A percentile compares a stretch with the other conserved stretches of the same genome.
phyloP scores from a whole-genome alignment of 2,797 vertebrate genomes.

The Crenichthys baileyi region DNA sequence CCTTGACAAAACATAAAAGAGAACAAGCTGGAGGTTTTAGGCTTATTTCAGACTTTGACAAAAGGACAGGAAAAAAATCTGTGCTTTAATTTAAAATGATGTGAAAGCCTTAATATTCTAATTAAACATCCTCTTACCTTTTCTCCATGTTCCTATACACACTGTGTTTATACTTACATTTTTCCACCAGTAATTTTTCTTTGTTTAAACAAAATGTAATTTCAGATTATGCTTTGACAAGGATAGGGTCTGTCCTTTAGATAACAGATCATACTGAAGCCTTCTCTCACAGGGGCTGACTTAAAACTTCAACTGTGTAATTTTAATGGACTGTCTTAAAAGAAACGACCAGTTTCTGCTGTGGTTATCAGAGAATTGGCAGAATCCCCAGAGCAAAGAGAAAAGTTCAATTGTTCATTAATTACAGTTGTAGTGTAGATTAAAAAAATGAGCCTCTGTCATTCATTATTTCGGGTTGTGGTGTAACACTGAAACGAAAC shows the following conservation, averaged over 20 bases:
- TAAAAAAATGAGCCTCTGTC: slow-evolving; percentile 24
- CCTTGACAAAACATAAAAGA: slow-evolving; percentile 35
- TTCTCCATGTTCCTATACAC: too few relatives aligned
- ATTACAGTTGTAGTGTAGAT: slow-evolving; percentile 32
- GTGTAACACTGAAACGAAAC: slow-evolving; percentile 1
- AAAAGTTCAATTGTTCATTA: slow-evolving; percentile 31
- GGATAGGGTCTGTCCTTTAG: slow-evolving; percentile 16
- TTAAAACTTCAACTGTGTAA: slow-evolving; percentile 43
- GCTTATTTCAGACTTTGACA: slow-evolving; percentile 10
- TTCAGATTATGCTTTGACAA: neutral
- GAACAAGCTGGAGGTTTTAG: slow-evolving; percentile 17
- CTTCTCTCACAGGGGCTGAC: slow-evolving; percentile 48
- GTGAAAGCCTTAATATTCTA: neutral
- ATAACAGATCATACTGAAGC: slow-evolving; percentile 35
- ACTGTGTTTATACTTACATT: neutral
- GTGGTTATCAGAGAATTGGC: slow-evolving; percentile 49
- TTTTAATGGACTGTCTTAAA: slow-evolving; percentile 62
- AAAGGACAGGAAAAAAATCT: neutral
- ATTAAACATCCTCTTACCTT: slow-evolving; percentile 12
- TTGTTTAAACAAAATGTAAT: slow-evolving; percentile 2
- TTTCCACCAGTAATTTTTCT: neutral
- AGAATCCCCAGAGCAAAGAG: slow-evolving; percentile 27
- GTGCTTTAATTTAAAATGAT: slow-evolving; percentile 23
- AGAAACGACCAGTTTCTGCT: slow-evolving; percentile 51
- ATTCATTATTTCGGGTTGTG: slow-evolving; percentile 10